Conservation (phyloP, 2,797 vertebrate genomes). For the Hippopotamyrus pictus region DNA sequence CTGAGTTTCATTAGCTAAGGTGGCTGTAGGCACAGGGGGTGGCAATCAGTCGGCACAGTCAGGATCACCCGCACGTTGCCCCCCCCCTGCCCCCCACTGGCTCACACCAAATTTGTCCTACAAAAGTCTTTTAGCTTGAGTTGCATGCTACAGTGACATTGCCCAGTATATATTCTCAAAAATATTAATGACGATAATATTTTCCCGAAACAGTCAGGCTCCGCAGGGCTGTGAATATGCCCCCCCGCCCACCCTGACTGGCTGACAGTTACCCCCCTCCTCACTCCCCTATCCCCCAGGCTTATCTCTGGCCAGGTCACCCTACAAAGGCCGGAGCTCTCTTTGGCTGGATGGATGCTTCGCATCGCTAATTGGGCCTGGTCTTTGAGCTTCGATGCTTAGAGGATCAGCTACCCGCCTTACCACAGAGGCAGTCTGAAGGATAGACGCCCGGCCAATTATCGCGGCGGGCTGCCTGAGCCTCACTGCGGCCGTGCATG, state of each 20-base stretch:
- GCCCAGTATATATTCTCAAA: neutral
- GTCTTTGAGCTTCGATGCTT: neutral
- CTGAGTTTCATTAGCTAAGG: neutral
- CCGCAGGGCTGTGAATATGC: neutral
- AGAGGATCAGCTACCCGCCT: neutral
- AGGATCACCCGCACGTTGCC: neutral
- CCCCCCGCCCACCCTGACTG: neutral
- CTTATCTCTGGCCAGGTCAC: neutral
- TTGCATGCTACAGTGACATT: neutral
- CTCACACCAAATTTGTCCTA: neutral
- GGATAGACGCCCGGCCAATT: neutral
- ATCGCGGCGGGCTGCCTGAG: neutral
- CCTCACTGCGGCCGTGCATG: neutral
- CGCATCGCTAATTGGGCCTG: neutral
- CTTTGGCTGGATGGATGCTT: neutral
- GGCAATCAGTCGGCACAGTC: neutral
- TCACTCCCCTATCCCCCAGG: neutral
- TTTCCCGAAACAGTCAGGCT: neutral
- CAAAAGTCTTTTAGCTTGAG: neutral
- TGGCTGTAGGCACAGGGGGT: neutral
- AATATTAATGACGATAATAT: neutral
- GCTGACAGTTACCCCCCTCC: neutral
- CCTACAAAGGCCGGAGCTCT: neutral
- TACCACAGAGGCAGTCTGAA: neutral
- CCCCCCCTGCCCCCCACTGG: neutral